Evolutionary conservation across 2,888 invertebrate species (phyloP).

Genomic region (Lepidochitona cinerea): DNA sequence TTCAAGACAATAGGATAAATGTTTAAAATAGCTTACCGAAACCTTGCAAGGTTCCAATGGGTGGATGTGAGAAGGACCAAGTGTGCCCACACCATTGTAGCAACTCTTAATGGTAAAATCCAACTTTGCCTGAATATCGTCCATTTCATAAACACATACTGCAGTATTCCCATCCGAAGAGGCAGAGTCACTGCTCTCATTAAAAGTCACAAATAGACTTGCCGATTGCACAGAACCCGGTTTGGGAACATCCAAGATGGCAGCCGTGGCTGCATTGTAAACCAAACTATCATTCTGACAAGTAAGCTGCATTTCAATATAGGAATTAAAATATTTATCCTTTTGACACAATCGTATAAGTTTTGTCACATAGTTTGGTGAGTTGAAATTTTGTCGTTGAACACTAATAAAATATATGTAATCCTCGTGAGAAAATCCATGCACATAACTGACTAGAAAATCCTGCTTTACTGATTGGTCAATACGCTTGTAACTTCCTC

Average conservation of each 20-base stretch:
- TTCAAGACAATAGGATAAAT: too few relatives aligned
- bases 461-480: conserved; percentile 90
- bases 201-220: conserved; percentile 77
- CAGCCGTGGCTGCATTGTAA: conserved; percentile 93
- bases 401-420: conserved; percentile 97
- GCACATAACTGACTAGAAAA: conserved; percentile 94
- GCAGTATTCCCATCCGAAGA: conserved; percentile 74
- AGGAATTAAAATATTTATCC: conserved; percentile 95
- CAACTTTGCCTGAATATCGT: conserved; percentile 91
- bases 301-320: conserved; percentile 96
- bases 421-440: conserved; percentile 94
- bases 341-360: conserved; percentile 95
- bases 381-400: conserved; percentile 75
- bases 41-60: conserved; percentile 30
- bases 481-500: conserved; percentile 79
- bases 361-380: conserved; percentile 82
- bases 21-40: conserved; percentile 52
- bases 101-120: conserved; percentile 97
- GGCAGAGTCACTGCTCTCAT: conserved; percentile 61
- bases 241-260: conserved; percentile 92
- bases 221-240: conserved; percentile 85
- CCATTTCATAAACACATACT: conserved; percentile 92
- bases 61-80: conserved; percentile 50
- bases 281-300: conserved; percentile 75
- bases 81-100: conserved; percentile 86